Base-by-base conservation (phyloP, 2,888 invertebrate species). In the Amaurobius ferox region DNA sequence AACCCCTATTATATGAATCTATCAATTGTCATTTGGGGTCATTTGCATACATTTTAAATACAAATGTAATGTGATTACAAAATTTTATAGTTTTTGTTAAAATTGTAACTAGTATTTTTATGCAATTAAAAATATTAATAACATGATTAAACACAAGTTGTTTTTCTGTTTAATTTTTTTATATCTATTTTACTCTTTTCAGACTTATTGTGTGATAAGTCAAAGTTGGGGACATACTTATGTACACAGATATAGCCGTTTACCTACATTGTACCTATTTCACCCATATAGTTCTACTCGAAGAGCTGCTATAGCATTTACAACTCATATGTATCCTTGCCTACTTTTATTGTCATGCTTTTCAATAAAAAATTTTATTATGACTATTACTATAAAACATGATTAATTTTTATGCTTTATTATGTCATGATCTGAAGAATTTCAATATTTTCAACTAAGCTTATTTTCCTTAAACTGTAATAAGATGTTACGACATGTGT, bases 261-360 rank as follows among this genome's bases (percentile, higher is more conserved):
- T 44, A 30, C 77, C 67, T n/a, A 71, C 85, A 3, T 35, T 85
- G 2, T 44, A 78, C 72, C 28, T 85, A 19, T 85, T 78, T 68
- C 26, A 78, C 40, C 85, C 85, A 23, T 78, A 78, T n/a, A 78
- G 68, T 40, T 30, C 40, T 13, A 61, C 78, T 68, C 39, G 85
- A 61, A 48, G 77, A 61, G 55, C 68, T n/a, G 44, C 85, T 26
- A 76, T 83, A 32, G 76, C 76, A 48, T 76, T 83, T 48, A 83
- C 81, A n/a, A 83, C 81, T 28, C 81, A 83, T 76, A 26, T 64
- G 81, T 83, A 81, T 83, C 81, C 81, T 83, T 80, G n/a, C n/a
- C n/a, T n/a, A n/a, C n/a, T n/a, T n/a, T n/a, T n/a, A n/a, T n/a
- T n/a, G n/a, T n/a, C n/a, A n/a, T n/a, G n/a, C n/a, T n/a, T n/a